A percentile compares a stretch with the other conserved stretches of the same genome.
These are phyloP conservation scores for Percopsis omiscomaycus DNA, from an alignment of 2,797 vertebrate species.

Conservation along the genomic window DNA sequence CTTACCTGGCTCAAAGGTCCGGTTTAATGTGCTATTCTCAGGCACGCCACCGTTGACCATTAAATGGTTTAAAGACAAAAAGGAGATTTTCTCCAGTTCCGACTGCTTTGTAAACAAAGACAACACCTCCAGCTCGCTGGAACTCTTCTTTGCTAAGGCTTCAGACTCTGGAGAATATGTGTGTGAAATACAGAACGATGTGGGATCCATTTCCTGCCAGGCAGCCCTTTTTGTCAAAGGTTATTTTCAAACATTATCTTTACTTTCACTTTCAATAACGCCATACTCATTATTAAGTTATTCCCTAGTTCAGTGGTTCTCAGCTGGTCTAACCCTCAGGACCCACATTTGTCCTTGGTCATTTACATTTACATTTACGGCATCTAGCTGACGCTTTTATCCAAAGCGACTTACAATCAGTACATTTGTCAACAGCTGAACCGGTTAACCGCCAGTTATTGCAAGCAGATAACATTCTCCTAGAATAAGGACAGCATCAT, in stretches of 20 bases:
- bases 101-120: conserved; percentile 89
- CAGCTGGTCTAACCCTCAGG: too few relatives aligned
- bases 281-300: too few relatives aligned
- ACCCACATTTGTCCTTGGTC: too few relatives aligned
- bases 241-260: conserved; percentile 58
- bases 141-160: conserved; percentile 89
- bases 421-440: too few relatives aligned
- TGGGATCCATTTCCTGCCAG: conserved; percentile 88
- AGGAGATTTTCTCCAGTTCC: conserved; percentile 85
- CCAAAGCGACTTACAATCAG: too few relatives aligned
- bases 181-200: conserved; percentile 93
- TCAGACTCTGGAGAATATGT: conserved; percentile 90
- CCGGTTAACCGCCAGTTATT: too few relatives aligned
- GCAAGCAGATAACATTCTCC: too few relatives aligned
- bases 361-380: too few relatives aligned
- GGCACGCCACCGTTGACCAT: conserved; percentile 89
- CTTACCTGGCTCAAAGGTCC: conserved; percentile 89
- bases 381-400: too few relatives aligned
- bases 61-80: conserved; percentile 96
- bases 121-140: conserved; percentile 86
- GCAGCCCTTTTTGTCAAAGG: conserved; percentile 95
- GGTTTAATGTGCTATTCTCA: conserved; percentile 86
- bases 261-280: not conserved
- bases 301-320: too few relatives aligned
- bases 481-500: too few relatives aligned